Base-by-base conservation (phyloP, 2,113 vertebrate species). In the Silurus asotus region DNA sequence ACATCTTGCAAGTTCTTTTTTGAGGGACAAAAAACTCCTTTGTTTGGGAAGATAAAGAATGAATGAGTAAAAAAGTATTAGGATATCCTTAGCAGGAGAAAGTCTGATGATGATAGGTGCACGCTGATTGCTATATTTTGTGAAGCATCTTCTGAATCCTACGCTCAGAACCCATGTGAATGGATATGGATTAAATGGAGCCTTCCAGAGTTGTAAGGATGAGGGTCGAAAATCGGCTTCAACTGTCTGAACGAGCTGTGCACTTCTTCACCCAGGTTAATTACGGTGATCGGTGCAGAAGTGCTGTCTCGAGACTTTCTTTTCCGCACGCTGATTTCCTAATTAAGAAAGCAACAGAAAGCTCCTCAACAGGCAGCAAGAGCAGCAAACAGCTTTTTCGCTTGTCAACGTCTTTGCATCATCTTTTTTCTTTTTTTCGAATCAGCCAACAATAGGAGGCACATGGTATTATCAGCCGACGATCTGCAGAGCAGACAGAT, bases 221-320 rank as follows among this genome's bases (percentile, higher is more conserved):
- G 14, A 9, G 28, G 37, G 14, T 0, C 6, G 45, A 69, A 69
- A 45, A 45, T 19, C 4, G 6, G 67, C 8, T 23, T 23, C n/a
- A 4, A 45, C 14, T 51, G 48, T 11, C 2, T 64, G 72, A 51
- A 19, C 8, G 58, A 53, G 23, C 72, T 28, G 45, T 75, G 72
- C 61, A 51, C 70, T 55, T 62, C 70, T 76, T 70, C 53, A 49
- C 72, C 19, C 51, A 74, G 65, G 62, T 83, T 76, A 86, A 86
- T 84, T 75, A 25, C 84, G 84, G 76, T 84, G 82, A 84, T 59
- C 79, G 76, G 19, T 67, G 81, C 75, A 84, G 64, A 83, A 19
- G 56, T 78, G 72, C 74, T 23, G 20, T 56, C 25, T 55, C 13
- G 4, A 69, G 67, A 69, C 67, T 11, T 79, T 84, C 67, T 86